A percentile compares a stretch with the other conserved stretches of the same genome.
phyloP scores from a whole-genome alignment of 2,797 vertebrate genomes.

The Bufotes viridis region DNA sequence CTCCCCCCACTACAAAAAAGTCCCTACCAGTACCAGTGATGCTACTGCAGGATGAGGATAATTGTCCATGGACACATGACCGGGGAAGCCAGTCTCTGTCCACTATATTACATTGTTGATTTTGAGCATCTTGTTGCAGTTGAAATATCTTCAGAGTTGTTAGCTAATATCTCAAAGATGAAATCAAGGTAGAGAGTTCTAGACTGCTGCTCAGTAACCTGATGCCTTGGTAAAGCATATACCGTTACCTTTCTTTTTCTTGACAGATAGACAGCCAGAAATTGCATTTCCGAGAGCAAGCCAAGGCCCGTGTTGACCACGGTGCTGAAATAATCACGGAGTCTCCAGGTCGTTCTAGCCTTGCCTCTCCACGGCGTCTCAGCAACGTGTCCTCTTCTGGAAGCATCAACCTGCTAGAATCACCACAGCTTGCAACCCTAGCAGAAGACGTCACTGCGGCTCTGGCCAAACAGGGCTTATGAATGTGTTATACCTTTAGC shows the following conservation, averaged over 20 bases:
- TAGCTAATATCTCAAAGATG: neutral
- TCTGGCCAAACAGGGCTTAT: conserved; percentile 98
- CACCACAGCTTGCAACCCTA: conserved; percentile 92
- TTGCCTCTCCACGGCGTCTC: conserved; percentile 88
- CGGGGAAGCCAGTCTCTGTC: neutral
- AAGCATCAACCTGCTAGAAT: conserved; percentile 95
- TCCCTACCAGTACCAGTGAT: no score
- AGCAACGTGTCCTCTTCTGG: conserved; percentile 96
- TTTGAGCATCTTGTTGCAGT: neutral
- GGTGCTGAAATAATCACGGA: conserved; percentile 90
- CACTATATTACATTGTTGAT: neutral
- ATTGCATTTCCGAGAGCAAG: conserved; percentile 87
- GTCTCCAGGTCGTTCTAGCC: conserved; percentile 84
- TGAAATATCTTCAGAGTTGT: neutral
- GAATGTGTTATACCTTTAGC: conserved; percentile 76
- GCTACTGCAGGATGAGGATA: no score
- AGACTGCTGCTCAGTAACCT: neutral
- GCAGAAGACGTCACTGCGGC: conserved; percentile 97
- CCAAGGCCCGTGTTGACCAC: conserved; percentile 92
- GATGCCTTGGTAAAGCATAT: neutral
- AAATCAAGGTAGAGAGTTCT: neutral
- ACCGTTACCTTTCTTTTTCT: conserved; percentile 54
- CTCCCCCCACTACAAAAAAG: no score
- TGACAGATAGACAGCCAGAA: conserved; percentile 95
- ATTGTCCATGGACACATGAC: no score